Evolutionary conservation across 2,888 invertebrate genomes (phyloP), one percentile per base, ranked within the genome.

Genomic region (Desoria tigrina): DNA sequence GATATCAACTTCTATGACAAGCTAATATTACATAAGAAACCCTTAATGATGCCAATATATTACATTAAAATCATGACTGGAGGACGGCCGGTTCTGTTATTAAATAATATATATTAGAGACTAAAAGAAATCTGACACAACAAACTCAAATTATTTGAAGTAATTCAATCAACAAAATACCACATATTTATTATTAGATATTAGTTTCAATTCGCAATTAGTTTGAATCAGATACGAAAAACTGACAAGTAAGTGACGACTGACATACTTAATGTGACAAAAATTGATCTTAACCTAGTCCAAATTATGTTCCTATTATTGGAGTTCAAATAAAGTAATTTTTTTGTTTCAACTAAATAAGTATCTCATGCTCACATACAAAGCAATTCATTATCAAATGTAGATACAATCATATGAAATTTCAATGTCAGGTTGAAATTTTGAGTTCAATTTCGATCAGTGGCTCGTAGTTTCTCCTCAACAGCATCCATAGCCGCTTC

Each of bases 401-500:
- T 51, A 51, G 51, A 51, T 51, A 51, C 51, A 51, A 51, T 51
- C 27, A 27, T 51, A 61, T 32, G 28, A 55, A 55, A 28, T 55
- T 32, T 27, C 37, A 32, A 32, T 24, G 55, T 61, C 61, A 61
- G 61, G 53, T 62, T 51, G 53, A 65, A 69, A 62, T 65, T 66
- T 55, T 61, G 49, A 50, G 53, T 42, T 55, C 28, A 54, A 39
- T 55, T 60, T 56, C 45, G 61, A 84, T 94, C 94, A 79, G 92
- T 94, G 82, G 92, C 89, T 84, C 94, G 90, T 78, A 94, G 87
- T 83, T 94, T 94, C 82, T 93, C 93, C 81, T 94, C 94, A 74
- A 94, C 93, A 77, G 92, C 91, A 81, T 94, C 93, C 79, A 92
- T 90, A 76, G 92, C 92, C 76, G 94, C 92, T 84, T 96, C 96